phyloP scores from a whole-genome alignment of 2,113 vertebrate species.

The Megatriorchis doriae region DNA sequence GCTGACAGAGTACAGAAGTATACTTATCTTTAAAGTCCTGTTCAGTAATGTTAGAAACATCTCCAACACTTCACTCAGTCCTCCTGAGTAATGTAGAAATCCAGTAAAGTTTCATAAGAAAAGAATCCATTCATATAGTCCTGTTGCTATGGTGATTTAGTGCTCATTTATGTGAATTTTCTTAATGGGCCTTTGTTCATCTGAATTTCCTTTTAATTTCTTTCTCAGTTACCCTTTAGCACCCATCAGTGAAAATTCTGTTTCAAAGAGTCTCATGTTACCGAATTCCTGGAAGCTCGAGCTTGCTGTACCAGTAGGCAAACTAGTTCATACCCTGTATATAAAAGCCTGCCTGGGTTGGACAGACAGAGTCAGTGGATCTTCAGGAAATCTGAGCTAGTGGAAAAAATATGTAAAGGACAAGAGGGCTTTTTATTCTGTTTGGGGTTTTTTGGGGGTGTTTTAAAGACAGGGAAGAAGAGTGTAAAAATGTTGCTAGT shows the following conservation, averaged over 20 bases:
- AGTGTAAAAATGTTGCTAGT: background rate
- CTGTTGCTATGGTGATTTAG: constrained; percentile 40
- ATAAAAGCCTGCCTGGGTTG: background rate
- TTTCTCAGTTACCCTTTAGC: background rate
- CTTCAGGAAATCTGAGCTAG: background rate
- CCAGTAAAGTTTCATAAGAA: constrained; percentile 24
- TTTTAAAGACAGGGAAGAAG: background rate
- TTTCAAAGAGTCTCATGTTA: background rate
- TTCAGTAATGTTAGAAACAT: background rate
- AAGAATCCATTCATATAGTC: background rate
- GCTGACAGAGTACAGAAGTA: background rate
- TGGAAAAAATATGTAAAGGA: background rate
- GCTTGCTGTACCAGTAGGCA: background rate
- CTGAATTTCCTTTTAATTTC: constrained; percentile 27
- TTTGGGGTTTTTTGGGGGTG: background rate
- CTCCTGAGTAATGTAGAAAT: background rate
- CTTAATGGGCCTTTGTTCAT: constrained; percentile 55
- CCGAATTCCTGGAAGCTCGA: constrained; percentile 35
- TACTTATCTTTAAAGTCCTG: background rate
- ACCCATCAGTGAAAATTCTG: constrained; percentile 4
- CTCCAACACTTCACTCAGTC: background rate
- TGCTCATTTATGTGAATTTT: constrained; percentile 34
- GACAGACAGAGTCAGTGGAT: background rate
- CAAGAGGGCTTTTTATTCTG: background rate
- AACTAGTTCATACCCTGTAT: background rate